Evolutionary conservation across 2,113 vertebrate species (phyloP).

Genomic region (Sialia sialis): DNA sequence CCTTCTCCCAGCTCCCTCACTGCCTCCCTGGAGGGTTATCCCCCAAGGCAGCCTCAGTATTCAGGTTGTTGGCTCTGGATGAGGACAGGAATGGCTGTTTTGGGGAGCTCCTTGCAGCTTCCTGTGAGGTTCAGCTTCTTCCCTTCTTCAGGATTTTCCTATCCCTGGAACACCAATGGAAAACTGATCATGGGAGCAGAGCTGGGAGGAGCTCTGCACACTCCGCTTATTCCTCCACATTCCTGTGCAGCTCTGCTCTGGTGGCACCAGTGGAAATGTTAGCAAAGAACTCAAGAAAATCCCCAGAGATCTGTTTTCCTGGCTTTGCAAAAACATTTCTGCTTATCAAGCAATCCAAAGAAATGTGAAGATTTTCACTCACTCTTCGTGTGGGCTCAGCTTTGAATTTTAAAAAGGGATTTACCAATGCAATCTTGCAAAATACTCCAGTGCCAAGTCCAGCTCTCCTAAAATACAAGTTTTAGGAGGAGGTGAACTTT

Average conservation of each 20-base stretch:
- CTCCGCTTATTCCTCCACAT: background rate
- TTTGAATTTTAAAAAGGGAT: slow-evolving; percentile 25
- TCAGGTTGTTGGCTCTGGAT: accelerated
- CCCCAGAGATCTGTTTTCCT: background rate
- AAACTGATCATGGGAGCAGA: background rate
- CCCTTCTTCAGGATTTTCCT: background rate
- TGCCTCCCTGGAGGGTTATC: background rate
- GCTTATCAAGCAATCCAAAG: slow-evolving; percentile 35
- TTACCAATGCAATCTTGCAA: slow-evolving; percentile 37
- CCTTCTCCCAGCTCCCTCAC: background rate
- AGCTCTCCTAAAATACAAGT: background rate
- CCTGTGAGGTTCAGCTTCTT: background rate
- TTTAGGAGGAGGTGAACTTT: slow-evolving; percentile 12
- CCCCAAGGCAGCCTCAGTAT: accelerated
- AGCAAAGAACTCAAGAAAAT: slow-evolving; percentile 4
- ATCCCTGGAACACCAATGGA: background rate
- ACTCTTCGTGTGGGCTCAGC: slow-evolving; percentile 17
- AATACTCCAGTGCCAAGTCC: background rate
- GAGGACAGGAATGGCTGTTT: background rate
- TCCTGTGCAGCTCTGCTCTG: background rate
- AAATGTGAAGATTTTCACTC: background rate
- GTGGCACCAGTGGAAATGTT: background rate
- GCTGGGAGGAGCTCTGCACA: background rate
- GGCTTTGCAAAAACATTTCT: slow-evolving; percentile 27
- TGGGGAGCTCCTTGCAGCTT: background rate